Evolutionary conservation across 1,140 invertebrate species (phyloP).

Genomic region (Drosophila kepulauana): DNA sequence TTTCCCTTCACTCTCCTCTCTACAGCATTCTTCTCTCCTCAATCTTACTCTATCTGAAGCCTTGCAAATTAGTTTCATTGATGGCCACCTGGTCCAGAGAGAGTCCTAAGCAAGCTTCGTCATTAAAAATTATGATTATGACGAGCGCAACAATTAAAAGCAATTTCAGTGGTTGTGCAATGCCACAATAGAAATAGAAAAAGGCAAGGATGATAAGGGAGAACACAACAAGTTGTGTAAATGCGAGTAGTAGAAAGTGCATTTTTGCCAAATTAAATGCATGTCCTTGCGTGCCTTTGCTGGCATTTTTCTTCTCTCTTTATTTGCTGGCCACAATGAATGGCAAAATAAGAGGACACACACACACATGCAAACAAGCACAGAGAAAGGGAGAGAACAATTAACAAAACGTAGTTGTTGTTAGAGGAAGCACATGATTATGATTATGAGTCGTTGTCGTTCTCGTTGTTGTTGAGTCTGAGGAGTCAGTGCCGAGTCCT

Average conservation of each 20-base stretch:
- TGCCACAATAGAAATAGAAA: conserved; percentile 19
- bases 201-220: neutral
- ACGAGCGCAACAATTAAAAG: conserved; percentile 64
- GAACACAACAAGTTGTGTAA: conserved; percentile 4
- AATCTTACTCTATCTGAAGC: neutral
- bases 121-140: conserved; percentile 73
- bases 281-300: conserved; percentile 53
- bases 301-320: conserved; percentile 31
- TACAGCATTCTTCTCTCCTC: neutral
- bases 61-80: conserved; percentile 71
- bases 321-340: conserved; percentile 63
- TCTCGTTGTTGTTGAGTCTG: conserved; percentile 1
- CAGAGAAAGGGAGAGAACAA: conserved; percentile 56
- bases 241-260: conserved; percentile 34
- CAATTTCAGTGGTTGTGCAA: conserved; percentile 39
- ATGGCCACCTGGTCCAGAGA: conserved; percentile 42
- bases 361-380: conserved; percentile 10
- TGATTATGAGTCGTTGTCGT: conserved; percentile 63
- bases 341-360: conserved; percentile 68
- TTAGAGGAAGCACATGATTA: conserved; percentile 71
- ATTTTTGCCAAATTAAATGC: conserved; percentile 71
- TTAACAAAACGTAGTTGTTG: conserved; percentile 63
- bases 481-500: conserved; percentile 42
- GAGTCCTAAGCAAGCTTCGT: conserved; percentile 24
- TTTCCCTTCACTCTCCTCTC: neutral